A percentile compares a stretch with the other conserved stretches of the same genome.
Conservation (phyloP, 1,140 invertebrate species). For the Drosophila mauritiana region DNA sequence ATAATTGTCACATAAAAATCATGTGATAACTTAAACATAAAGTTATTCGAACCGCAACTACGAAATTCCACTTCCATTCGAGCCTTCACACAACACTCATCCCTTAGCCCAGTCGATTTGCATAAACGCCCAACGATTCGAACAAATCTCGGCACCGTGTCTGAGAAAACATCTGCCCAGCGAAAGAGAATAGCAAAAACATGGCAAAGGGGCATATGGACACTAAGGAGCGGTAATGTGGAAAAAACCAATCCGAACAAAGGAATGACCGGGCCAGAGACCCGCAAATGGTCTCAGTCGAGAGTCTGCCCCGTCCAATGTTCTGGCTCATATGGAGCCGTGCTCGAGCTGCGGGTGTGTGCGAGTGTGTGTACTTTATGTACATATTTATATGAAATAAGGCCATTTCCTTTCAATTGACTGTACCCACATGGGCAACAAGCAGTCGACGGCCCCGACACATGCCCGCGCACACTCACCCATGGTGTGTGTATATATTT, state of each 20-base stretch:
- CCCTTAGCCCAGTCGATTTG: conserved; percentile 14
- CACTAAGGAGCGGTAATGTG: conserved; percentile 35
- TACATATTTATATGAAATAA: conserved; percentile 83
- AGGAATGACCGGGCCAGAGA: conserved; percentile 72
- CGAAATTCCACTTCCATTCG: too few species aligned
- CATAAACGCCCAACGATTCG: conserved; percentile 12
- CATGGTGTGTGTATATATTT: conserved; percentile 56
- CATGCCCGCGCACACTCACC: conserved; percentile 54
- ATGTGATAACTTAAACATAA: neutral
- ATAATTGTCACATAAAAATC: neutral
- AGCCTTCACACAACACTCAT: neutral
- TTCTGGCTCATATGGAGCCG: conserved; percentile 56
- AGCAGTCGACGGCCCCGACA: conserved; percentile 68
- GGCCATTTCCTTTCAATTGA: conserved; percentile 83
- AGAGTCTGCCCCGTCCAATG: conserved; percentile 50
- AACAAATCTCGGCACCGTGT: conserved; percentile 25
- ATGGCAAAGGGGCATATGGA: conserved; percentile 22
- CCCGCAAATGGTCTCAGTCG: conserved; percentile 37
- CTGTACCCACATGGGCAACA: conserved; percentile 80
- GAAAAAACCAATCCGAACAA: conserved; percentile 77
- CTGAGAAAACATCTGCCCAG: conserved; percentile 40
- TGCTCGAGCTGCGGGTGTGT: conserved; percentile 21
- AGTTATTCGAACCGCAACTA: neutral
- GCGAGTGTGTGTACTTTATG: conserved; percentile 68
- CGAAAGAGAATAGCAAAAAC: conserved; percentile 10